These are phyloP conservation scores for Argentina silus DNA, from an alignment of 2,797 vertebrate genomes.

Conservation along the genomic window DNA sequence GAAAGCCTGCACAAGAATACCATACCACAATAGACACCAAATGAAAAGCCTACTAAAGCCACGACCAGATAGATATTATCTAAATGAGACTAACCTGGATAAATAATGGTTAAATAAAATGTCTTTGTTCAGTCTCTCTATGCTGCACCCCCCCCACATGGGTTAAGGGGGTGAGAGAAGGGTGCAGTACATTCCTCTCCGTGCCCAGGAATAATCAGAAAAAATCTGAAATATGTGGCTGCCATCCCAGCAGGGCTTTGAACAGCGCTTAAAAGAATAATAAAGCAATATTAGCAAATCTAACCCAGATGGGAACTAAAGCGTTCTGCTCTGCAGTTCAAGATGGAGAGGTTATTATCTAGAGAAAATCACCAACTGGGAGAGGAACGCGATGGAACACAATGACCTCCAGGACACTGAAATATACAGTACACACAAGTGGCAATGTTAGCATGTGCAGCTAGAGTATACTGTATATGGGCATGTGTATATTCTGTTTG, in stretches of 20 bases:
- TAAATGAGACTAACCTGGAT: too few species aligned
- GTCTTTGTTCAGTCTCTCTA: neutral
- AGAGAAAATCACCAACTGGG: neutral
- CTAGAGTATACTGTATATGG: too few species aligned
- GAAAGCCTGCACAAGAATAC: too few species aligned
- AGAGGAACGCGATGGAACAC: slow-evolving; percentile 10
- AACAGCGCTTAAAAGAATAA: slow-evolving; percentile 51
- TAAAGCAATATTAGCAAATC: slow-evolving; percentile 47
- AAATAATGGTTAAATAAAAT: too few species aligned
- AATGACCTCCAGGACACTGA: neutral
- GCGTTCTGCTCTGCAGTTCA: slow-evolving; percentile 14
- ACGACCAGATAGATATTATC: too few species aligned
- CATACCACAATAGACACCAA: too few species aligned
- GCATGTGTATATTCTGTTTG: too few species aligned
- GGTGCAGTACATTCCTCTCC: slow-evolving; percentile 38
- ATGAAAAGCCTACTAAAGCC: too few species aligned
- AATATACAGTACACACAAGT: neutral
- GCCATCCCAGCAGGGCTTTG: slow-evolving; percentile 40
- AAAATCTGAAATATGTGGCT: slow-evolving; percentile 61
- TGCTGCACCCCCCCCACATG: neutral
- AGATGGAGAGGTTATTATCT: slow-evolving; percentile 17
- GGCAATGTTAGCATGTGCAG: too few species aligned
- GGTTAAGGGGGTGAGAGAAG: slow-evolving; percentile 14
- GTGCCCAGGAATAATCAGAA: slow-evolving; percentile 41
- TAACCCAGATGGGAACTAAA: slow-evolving; percentile 41